Evolutionary conservation across 2,888 invertebrate genomes (phyloP), one percentile per base, ranked within the genome.

Genomic region (Netelia inedita): DNA sequence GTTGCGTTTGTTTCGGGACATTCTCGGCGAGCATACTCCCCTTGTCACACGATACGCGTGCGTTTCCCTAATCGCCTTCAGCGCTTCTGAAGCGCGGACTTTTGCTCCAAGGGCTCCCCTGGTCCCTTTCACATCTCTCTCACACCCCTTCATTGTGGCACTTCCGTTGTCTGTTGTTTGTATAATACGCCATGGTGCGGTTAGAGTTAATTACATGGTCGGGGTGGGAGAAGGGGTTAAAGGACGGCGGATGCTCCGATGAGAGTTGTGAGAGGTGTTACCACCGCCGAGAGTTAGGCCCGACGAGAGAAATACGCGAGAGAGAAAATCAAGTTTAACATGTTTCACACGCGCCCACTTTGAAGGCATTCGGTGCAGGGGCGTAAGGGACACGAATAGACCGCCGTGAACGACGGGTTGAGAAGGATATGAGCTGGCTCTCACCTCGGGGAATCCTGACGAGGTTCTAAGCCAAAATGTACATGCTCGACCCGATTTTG

Each of bases 191-290:
- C 79, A 79, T 79, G 81, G 74, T 78, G 84, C 69, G 78, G 85
- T 82, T 85, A 50, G 76, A 82, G 78, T 82, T 85, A 85, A 85
- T 85, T 85, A 85, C 74, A 75, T 74, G 50, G 57, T n/a, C 19
- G 57, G 21, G n/a, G 9, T 53, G 41, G 68, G 53, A 57, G 23
- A 79, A 82, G 71, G 73, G 63, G 63, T 35, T 35, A 35, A 35
- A 35, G 35, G 35, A 6, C 28, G 19, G 46, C 35, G 50, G 43
- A 76, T 35, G 28, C 61, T 57, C 57, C 57, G 57, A 57, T 59
- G 57, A 43, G 50, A 53, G 71, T 82, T 28, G 55, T 57, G 72
- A 73, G 73, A 57, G 73, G 73, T 85, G 74, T 71, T 73, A 65
- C 16, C 53, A 74, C 61, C 69, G 79, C 21, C 74, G 73, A 74